A percentile compares a stretch with the other conserved stretches of the same genome.
These are phyloP conservation scores for Lanistes nyassanus DNA, from an alignment of 1,140 invertebrate genomes.

Conservation along the genomic window DNA sequence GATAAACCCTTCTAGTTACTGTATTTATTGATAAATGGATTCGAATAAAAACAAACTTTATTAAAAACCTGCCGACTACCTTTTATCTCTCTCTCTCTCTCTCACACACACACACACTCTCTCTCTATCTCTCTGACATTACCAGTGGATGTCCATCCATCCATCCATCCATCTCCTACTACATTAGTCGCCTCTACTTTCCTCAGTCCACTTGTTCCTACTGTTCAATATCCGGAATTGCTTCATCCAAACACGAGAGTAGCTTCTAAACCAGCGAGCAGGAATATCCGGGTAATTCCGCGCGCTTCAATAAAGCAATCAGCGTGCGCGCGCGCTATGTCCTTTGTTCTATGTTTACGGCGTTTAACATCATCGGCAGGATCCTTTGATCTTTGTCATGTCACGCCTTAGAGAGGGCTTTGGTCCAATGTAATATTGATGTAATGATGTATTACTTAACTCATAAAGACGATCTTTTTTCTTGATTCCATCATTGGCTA, in stretches of 20 bases:
- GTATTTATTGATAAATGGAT: too few relatives aligned
- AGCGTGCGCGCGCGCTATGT: neutral
- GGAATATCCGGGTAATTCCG: neutral
- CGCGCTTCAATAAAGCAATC: neutral
- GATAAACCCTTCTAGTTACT: too few relatives aligned
- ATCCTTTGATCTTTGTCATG: too few relatives aligned
- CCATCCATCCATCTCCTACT: neutral
- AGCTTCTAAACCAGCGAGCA: neutral
- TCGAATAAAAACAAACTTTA: too few relatives aligned
- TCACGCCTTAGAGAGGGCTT: too few relatives aligned
- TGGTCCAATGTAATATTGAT: too few relatives aligned
- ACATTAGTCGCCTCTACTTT: neutral
- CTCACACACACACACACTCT: neutral
- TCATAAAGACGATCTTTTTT: neutral
- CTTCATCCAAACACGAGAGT: neutral
- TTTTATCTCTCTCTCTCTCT: neutral
- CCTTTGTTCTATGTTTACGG: neutral
- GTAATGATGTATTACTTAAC: too few relatives aligned
- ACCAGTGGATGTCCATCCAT: neutral
- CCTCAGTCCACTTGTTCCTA: neutral
- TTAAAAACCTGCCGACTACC: too few relatives aligned
- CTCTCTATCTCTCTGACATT: conserved; percentile 8
- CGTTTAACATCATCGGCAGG: neutral
- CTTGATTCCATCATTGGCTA: neutral
- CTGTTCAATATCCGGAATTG: neutral